These are phyloP conservation scores for Dipodomys spectabilis DNA, from an alignment of 2,113 vertebrate genomes.

Conservation along the genomic window DNA sequence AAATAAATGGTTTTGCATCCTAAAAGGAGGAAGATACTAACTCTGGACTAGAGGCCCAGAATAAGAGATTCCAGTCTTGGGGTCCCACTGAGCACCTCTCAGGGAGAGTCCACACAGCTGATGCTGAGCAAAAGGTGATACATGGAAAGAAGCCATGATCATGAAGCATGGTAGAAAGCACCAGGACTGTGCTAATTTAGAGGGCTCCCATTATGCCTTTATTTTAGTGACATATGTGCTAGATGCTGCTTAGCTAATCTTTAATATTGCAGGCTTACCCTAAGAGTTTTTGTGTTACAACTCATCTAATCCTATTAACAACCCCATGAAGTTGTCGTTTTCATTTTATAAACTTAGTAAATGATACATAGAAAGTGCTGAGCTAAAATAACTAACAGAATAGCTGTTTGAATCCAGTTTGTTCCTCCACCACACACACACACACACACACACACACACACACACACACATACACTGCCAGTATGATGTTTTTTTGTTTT, in stretches of 20 bases:
- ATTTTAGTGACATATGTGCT: neutral
- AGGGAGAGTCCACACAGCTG: too few relatives aligned
- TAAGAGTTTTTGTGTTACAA: neutral
- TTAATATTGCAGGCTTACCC: neutral
- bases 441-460: neutral
- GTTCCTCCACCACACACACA: too few relatives aligned
- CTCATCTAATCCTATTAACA: neutral
- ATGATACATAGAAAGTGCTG: neutral
- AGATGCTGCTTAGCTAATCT: neutral
- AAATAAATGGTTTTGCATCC: neutral
- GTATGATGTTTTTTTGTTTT: neutral
- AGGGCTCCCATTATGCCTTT: neutral
- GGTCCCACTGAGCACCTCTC: neutral
- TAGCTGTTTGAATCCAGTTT: neutral
- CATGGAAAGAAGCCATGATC: neutral
- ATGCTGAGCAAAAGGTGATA: neutral
- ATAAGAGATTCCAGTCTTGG: neutral
- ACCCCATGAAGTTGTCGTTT: neutral
- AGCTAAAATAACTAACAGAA: neutral
- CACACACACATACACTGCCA: neutral
- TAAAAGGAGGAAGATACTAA: neutral
- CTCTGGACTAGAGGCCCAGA: neutral
- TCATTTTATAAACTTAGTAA: slow-evolving; percentile 5
- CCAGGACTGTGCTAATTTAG: neutral
- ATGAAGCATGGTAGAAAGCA: too few relatives aligned